These are phyloP conservation scores for Ataeniobius toweri DNA, from an alignment of 2,797 vertebrate genomes.

Conservation along the genomic window DNA sequence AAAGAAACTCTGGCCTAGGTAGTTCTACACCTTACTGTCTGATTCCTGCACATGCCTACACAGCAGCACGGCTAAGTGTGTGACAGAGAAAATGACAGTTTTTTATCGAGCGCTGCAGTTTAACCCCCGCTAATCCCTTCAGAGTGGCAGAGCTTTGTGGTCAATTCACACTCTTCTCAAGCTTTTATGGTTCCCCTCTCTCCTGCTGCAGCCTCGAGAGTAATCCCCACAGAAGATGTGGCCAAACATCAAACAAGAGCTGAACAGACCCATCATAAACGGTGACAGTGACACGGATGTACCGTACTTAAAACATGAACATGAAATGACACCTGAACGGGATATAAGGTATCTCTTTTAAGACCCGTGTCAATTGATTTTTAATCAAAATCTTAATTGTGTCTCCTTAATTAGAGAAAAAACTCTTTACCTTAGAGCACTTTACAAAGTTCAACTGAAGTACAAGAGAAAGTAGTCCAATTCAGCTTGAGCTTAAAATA, in stretches of 20 bases:
- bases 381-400: neutral
- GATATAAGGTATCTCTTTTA: neutral
- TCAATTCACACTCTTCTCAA: conserved; percentile 66
- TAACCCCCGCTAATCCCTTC: conserved; percentile 75
- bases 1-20: conserved; percentile 17
- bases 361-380: neutral
- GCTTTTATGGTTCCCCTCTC: conserved; percentile 39
- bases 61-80: conserved; percentile 36
- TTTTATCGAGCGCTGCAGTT: conserved; percentile 61
- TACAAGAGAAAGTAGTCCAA: no score
- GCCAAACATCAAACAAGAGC: conserved; percentile 43
- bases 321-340: neutral
- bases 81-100: conserved; percentile 45
- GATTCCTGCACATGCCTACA: conserved; percentile 9
- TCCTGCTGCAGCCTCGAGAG: conserved; percentile 37
- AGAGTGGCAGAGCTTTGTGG: conserved; percentile 63
- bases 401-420: neutral
- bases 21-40: conserved; percentile 19
- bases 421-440: neutral
- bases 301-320: neutral
- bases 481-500: neutral
- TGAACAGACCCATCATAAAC: conserved; percentile 44
- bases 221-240: conserved; percentile 60
- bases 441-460: neutral
- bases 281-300: conserved; percentile 20